Percentiles rank a stretch among this genome's conserved stretches.
phyloP scores from a whole-genome alignment of 2,113 vertebrate species.

The Hassar affinis region DNA sequence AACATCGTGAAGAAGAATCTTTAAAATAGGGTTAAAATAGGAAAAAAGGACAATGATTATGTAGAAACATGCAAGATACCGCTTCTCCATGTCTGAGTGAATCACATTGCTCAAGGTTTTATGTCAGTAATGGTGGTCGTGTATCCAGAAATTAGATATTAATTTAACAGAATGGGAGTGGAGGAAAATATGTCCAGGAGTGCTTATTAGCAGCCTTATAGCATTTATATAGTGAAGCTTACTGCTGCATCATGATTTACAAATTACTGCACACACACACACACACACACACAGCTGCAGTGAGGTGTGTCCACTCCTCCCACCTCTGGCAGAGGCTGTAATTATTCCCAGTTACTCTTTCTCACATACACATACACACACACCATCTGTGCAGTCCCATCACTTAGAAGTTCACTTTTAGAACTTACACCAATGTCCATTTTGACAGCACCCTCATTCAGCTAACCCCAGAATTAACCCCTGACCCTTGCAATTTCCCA shows the following conservation, averaged over 20 bases:
- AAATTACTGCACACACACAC: conserved; percentile 10
- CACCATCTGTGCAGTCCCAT: conserved; percentile 39
- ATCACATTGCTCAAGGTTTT: not conserved
- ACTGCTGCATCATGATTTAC: conserved; percentile 26
- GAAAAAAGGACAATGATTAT: not conserved
- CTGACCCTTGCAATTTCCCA: conserved; percentile 39
- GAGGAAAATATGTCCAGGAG: not conserved
- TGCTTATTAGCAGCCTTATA: not conserved
- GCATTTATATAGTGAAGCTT: conserved; percentile 7
- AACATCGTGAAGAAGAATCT: not conserved
- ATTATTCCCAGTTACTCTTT: conserved; percentile 32
- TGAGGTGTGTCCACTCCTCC: conserved; percentile 39
- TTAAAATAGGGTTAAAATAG: not conserved
- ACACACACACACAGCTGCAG: conserved; percentile 26
- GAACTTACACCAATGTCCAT: conserved; percentile 52
- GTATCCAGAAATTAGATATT: conserved; percentile 16
- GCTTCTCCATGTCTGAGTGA: not conserved
- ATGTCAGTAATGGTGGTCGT: not conserved
- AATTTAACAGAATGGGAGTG: conserved; percentile 29
- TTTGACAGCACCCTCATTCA: conserved; percentile 45
- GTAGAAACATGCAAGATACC: not conserved
- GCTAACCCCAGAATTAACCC: conserved; percentile 53
- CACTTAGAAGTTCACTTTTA: conserved; percentile 19
- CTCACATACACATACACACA: conserved; percentile 8
- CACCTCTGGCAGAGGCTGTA: conserved; percentile 20